Conservation (phyloP, 1,140 invertebrate species). For the Cylas formicarius region DNA sequence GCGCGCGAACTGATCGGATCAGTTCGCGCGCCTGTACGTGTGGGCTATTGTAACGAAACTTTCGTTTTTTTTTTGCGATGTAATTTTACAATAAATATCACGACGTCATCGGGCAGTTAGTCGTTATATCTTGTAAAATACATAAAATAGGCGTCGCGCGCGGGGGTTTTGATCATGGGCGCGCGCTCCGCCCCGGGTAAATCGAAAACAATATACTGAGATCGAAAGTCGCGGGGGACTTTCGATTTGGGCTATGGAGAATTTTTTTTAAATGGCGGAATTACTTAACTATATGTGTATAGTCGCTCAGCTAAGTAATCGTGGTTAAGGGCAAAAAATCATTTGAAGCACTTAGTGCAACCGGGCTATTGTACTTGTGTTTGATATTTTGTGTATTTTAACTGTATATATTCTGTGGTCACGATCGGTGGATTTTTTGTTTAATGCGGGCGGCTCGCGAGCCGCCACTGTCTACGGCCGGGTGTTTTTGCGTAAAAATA, state of each 20-base stretch:
- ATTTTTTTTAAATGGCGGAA: constrained; percentile 32
- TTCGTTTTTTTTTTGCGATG: constrained; percentile 35
- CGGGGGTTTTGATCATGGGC: neutral
- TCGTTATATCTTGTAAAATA: constrained; percentile 43
- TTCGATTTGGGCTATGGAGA: constrained; percentile 43
- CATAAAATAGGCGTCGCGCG: constrained; percentile 21
- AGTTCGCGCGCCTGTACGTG: constrained; percentile 21
- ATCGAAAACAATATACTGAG: too few relatives aligned
- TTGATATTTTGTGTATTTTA: constrained; percentile 26
- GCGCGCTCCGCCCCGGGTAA: neutral
- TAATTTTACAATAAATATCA: constrained; percentile 45
- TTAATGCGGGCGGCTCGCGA: neutral
- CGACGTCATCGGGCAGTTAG: constrained; percentile 42
- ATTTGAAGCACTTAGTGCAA: constrained; percentile 43
- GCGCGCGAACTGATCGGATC: constrained; percentile 13
- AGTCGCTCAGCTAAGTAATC: constrained; percentile 18
- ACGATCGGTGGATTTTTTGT: neutral
- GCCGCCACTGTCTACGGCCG: constrained; percentile 15
- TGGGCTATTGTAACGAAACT: constrained; percentile 37
- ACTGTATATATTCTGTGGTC: constrained; percentile 23
- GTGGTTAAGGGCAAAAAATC: constrained; percentile 40
- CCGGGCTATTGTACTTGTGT: constrained; percentile 41
- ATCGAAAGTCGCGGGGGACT: too few relatives aligned
- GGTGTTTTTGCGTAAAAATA: constrained; percentile 25
- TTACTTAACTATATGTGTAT: constrained; percentile 29